Evolutionary conservation across 1,140 invertebrate genomes (phyloP).

Genomic region (Bombus sylvicola): DNA sequence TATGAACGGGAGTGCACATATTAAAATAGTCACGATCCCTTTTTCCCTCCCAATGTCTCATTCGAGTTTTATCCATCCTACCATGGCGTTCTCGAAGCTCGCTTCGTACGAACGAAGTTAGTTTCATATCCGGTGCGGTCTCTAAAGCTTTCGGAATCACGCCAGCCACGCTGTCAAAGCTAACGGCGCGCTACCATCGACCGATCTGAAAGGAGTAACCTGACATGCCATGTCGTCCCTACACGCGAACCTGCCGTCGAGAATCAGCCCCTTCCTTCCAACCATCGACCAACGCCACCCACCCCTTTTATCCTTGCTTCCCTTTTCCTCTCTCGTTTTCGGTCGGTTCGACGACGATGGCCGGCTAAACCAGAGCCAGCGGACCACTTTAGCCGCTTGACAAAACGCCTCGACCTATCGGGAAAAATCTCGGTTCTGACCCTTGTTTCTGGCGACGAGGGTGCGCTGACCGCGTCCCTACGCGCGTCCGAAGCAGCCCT

Average conservation of each 20-base stretch:
- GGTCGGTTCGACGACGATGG: background rate
- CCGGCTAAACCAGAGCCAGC: constrained; percentile 28
- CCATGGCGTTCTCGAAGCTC: constrained; percentile 15
- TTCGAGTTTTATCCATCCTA: constrained; percentile 69
- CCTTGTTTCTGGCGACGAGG: constrained; percentile 55
- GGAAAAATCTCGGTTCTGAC: constrained; percentile 69
- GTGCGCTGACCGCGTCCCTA: constrained; percentile 57
- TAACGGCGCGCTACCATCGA: constrained; percentile 56
- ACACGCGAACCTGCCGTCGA: constrained; percentile 60
- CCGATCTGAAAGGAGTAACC: constrained; percentile 58
- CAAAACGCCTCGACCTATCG: constrained; percentile 73
- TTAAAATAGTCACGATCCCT: too few species aligned
- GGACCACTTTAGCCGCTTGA: constrained; percentile 72
- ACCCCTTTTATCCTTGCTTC: background rate
- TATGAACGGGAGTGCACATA: too few species aligned
- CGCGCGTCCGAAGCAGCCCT: background rate
- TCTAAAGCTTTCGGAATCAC: constrained; percentile 73
- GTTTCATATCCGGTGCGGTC: constrained; percentile 77
- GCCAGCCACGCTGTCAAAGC: constrained; percentile 64
- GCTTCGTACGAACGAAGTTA: constrained; percentile 60
- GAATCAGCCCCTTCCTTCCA: constrained; percentile 55
- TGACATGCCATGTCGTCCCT: constrained; percentile 51
- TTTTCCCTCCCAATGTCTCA: constrained; percentile 46
- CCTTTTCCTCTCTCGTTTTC: background rate
- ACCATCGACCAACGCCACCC: constrained; percentile 9